Conservation (phyloP, 2,797 vertebrate species). For the Hyperoplus immaculatus region DNA sequence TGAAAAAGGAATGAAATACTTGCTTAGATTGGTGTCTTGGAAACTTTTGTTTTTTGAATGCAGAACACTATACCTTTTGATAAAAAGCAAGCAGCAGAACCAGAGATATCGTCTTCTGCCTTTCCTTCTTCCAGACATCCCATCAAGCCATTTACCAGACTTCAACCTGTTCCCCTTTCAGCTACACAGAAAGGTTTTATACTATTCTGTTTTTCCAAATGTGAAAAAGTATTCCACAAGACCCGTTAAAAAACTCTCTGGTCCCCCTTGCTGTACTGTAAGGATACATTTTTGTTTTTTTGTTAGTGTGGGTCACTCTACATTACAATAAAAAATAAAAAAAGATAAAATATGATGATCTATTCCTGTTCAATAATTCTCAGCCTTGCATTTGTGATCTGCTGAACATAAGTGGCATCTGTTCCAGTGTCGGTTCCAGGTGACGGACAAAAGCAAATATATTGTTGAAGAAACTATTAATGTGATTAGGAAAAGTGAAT, state of each 20-base stretch:
- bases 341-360: too few relatives aligned
- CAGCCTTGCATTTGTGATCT: too few relatives aligned
- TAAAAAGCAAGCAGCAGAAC: background rate
- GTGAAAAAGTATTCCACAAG: background rate
- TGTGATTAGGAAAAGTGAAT: background rate
- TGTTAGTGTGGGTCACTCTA: background rate
- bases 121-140: too few relatives aligned
- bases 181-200: background rate
- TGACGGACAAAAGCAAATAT: slow-evolving; percentile 8
- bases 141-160: background rate
- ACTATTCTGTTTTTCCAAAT: background rate
- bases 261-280: background rate
- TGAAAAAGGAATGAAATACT: too few relatives aligned
- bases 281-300: background rate
- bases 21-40: too few relatives aligned
- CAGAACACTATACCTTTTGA: too few relatives aligned
- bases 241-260: background rate
- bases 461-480: slow-evolving; percentile 6
- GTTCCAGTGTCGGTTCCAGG: slow-evolving; percentile 1
- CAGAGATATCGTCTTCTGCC: background rate
- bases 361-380: too few relatives aligned
- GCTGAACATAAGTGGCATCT: background rate
- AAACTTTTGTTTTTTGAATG: too few relatives aligned
- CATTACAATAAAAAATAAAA: background rate
- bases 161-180: background rate